Base-by-base conservation (phyloP, 1,140 invertebrate genomes). In the Dryas iulia region DNA sequence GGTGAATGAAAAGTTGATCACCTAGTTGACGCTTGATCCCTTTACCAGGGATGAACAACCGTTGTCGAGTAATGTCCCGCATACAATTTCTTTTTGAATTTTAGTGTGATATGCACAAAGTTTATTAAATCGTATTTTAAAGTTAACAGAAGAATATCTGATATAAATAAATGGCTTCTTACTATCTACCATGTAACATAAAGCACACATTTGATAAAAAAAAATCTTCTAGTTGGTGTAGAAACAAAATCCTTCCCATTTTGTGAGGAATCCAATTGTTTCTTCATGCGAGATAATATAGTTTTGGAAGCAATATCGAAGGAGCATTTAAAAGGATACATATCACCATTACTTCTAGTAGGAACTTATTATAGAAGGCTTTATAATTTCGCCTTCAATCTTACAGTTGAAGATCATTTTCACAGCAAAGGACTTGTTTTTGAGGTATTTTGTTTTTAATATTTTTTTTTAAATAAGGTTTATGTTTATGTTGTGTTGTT, bases 191-290 rank as follows among this genome's bases (percentile, higher is more conserved):
- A n/a, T n/a, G n/a, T n/a, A n/a, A n/a, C n/a, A n/a, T n/a, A n/a
- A n/a, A n/a, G n/a, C n/a, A n/a, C n/a, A n/a, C n/a, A n/a, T n/a
- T n/a, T n/a, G n/a, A n/a, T n/a, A n/a, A n/a, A n/a, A n/a, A n/a
- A n/a, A n/a, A n/a, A n/a, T 1, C 33, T 88, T 89, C 54, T 73
- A 92, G 91, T 92, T 86, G 91, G 91, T 6, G 78, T 92, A 18
- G 86, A 92, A 79, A 92, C 91, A 69, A 86, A 57, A 54, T 90
- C 90, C 0, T 92, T 92, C 62, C 84, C 77, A 21, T 92, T 83
- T 66, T 84, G 76, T 58, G 60, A 81, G 67, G 82, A 83, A 31
- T 68, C 73, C 10, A 84, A 90, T 24, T 82, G 79, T 60, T 92
- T 92, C 66, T 78, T 79, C 25, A 83, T 92, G 74, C 84, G 80